These are phyloP conservation scores for Endotricha flammealis DNA, from an alignment of 2,888 invertebrate species.

Conservation along the genomic window DNA sequence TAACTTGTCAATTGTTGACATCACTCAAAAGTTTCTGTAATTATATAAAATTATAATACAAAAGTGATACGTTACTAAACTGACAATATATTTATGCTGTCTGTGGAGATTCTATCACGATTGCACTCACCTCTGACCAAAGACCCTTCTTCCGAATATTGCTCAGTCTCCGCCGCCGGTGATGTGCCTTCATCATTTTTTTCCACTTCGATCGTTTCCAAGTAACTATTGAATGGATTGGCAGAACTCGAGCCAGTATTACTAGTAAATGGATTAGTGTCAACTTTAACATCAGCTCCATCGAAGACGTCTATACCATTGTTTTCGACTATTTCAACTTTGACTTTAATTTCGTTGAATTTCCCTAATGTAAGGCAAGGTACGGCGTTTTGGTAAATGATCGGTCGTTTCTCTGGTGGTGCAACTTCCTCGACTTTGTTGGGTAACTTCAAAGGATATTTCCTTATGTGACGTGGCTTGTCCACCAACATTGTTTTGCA, in stretches of 20 bases:
- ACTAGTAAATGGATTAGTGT: slow-evolving; percentile 49
- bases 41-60: background rate
- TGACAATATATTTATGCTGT: background rate
- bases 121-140: slow-evolving; percentile 53
- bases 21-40: too few relatives aligned
- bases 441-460: slow-evolving; percentile 49
- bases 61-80: background rate
- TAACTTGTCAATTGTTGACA: too few relatives aligned
- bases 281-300: slow-evolving; percentile 28
- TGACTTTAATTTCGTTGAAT: slow-evolving; percentile 7
- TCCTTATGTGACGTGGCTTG: slow-evolving; percentile 57
- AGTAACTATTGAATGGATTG: slow-evolving; percentile 40
- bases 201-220: slow-evolving; percentile 19
- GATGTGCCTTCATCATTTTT: slow-evolving; percentile 14
- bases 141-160: slow-evolving; percentile 40
- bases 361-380: slow-evolving; percentile 18
- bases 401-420: slow-evolving; percentile 16
- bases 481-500: slow-evolving; percentile 56
- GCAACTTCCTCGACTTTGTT: slow-evolving; percentile 12
- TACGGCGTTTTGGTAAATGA: slow-evolving; percentile 56
- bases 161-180: slow-evolving; percentile 16
- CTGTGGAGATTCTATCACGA: background rate
- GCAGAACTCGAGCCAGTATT: slow-evolving; percentile 25
- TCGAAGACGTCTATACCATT: slow-evolving; percentile 40
- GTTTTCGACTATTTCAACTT: slow-evolving; percentile 11